Evolutionary conservation across 2,888 invertebrate genomes (phyloP), one percentile per base, ranked within the genome.

Genomic region (Thyatira batis): DNA sequence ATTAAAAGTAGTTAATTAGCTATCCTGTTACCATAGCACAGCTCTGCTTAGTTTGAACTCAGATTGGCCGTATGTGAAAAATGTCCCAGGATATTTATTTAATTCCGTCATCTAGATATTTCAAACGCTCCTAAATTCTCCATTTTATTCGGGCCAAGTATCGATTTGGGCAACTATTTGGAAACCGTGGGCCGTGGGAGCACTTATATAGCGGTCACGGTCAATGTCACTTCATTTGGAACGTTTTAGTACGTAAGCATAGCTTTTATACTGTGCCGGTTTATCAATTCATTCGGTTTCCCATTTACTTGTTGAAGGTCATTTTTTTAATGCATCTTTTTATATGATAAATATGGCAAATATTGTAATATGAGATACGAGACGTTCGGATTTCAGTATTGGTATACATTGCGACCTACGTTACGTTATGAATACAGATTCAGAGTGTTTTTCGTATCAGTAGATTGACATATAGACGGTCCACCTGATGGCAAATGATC

Each of bases 111-210:
- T 5, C 6, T 8, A 5, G 11, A 17, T 17, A 9, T 17, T 11
- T 10, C 27, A 17, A 28, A 27, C 27, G 46, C 13, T 27, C 48
- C 10, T 27, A 21, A 28, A 17, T 39, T 48, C 20, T 20, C 20
- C 20, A 10, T 23, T 52, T 8, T 45, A 44, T 54, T 58, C 61
- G 60, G 54, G 53, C 28, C 60, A 55, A 60, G 61, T 71, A 75
- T 75, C 68, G 71, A 76, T 73, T 71, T 54, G 49, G 56, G 51
- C 20, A 49, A 58, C 51, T 57, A 55, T 65, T 62, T 61, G 55
- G 60, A 54, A 68, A 54, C 54, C 43, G 50, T 51, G 52, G 69
- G 53, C 54, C 43, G 50, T 51, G 52, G 33, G 33, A 54, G 65
- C 48, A 28, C 23, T 46, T 13, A n/a, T 4, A 4, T 10, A 45